Percentiles rank a stretch among this genome's conserved stretches.
Evolutionary conservation across 2,113 vertebrate genomes (phyloP).

Genomic region (Cnemophilus loriae): DNA sequence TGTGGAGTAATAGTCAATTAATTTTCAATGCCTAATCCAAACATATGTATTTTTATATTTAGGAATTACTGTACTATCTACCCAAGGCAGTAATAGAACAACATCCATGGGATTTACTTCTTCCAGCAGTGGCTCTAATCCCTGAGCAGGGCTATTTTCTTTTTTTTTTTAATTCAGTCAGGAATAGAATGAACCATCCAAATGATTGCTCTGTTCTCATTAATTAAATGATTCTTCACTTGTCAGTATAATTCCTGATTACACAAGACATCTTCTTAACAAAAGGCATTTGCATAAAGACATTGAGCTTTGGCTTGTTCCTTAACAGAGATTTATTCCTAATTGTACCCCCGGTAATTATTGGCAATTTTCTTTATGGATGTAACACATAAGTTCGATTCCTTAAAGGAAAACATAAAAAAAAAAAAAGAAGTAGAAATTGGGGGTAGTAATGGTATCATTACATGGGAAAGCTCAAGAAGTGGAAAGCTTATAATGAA

Average conservation of each 20-base stretch:
- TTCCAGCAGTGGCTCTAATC: neutral
- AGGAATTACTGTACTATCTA: neutral
- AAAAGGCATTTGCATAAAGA: slow-evolving; percentile 43
- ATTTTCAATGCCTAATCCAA: neutral
- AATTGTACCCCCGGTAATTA: slow-evolving; percentile 34
- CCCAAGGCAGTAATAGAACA: neutral
- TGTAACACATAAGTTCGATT: neutral
- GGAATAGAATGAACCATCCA: neutral
- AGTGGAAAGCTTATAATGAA: neutral
- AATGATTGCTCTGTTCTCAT: slow-evolving; percentile 39
- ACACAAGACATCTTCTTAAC: slow-evolving; percentile 34
- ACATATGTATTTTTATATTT: neutral
- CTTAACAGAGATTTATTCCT: slow-evolving; percentile 28
- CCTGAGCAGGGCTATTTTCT: neutral
- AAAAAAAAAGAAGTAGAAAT: neutral
- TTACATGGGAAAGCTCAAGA: neutral
- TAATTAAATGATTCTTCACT: slow-evolving; percentile 59
- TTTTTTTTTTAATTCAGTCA: neutral
- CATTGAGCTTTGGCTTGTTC: slow-evolving; percentile 24
- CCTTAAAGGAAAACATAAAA: slow-evolving; percentile 17
- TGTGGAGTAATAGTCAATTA: neutral
- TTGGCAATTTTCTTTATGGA: slow-evolving; percentile 27
- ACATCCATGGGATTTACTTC: neutral
- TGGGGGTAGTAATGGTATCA: neutral
- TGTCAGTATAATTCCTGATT: slow-evolving; percentile 61